Base-by-base conservation (phyloP, 2,113 vertebrate species). In the Blennius ocellaris region DNA sequence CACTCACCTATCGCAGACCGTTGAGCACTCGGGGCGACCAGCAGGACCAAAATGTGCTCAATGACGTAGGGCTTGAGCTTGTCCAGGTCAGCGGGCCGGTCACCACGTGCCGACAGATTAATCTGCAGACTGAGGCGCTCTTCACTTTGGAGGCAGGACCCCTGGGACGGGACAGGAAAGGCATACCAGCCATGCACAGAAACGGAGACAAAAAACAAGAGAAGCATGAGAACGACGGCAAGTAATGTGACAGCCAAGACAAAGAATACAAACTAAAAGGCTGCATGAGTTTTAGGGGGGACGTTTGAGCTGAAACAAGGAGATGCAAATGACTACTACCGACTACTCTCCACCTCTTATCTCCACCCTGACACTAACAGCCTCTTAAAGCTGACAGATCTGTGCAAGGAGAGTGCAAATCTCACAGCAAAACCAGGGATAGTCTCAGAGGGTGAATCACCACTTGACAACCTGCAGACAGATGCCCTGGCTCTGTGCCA, bases 11-110 rank as follows among this genome's bases (percentile, higher is more conserved):
- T 38, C 49, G 81, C 57, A 17, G 75, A 63, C 38, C 39, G 79
- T 65, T 69, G 80, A 14, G 66, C 90, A 76, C 93, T 79, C 72
- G 93, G 81, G 92, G 92, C 71, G 85, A 96, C 92, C 78, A 97
- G 95, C 85, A 97, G 94, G 84, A 99, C 92, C 92, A 96, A 90
- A 82, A 99, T 95, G 88, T 97, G 97, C 93, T 99, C 97, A 84
- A 96, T 91, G 89, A 99, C 90, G 69, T 98, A 97, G 52, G 96
- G 96, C 85, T 96, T 96, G 82, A 95, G 95, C 79, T 96, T 96
- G 93, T 97, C 96, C 85, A 96, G 94, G 88, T 96, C 95, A 64
- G 93, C 86, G 1, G 94, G 95, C 68, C 91, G 95, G 89, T 96
- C 95, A 58, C 93, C 92, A 58, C 92, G 92, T 55, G 95, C 92